These are phyloP conservation scores for Cromileptes altivelis DNA, from an alignment of 2,113 vertebrate genomes.

Conservation along the genomic window DNA sequence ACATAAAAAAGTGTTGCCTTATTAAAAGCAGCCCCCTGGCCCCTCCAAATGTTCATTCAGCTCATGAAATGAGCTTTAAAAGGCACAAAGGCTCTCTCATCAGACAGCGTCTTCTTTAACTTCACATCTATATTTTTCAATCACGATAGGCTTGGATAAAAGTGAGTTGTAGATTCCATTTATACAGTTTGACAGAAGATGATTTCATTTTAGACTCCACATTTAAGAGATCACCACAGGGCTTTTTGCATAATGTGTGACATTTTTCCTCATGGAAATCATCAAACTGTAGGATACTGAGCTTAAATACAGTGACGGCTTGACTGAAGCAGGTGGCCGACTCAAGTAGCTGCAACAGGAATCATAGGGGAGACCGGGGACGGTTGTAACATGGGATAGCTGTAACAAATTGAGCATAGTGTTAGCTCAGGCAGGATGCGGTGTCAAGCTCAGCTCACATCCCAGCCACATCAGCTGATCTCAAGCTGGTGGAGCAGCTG, in stretches of 20 bases:
- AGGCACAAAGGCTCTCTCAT: slow-evolving; percentile 64
- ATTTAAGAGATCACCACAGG: background rate
- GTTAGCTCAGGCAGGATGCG: no score
- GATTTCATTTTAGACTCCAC: slow-evolving; percentile 13
- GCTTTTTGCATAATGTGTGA: slow-evolving; percentile 10
- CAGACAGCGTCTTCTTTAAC: slow-evolving; percentile 65
- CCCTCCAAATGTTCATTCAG: slow-evolving; percentile 70
- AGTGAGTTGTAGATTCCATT: slow-evolving; percentile 45
- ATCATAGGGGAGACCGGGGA: no score
- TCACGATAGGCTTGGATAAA: slow-evolving; percentile 66
- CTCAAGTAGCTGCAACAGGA: background rate
- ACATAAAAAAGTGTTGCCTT: slow-evolving; percentile 51
- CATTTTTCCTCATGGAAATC: background rate
- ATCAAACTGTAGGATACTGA: background rate
- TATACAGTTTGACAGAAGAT: slow-evolving; percentile 46
- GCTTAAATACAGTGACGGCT: background rate
- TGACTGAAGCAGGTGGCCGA: background rate
- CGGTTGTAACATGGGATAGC: no score
- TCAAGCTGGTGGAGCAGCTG: no score
- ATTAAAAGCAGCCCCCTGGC: slow-evolving; percentile 71
- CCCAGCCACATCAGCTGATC: no score
- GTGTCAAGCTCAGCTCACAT: no score
- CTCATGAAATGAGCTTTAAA: slow-evolving; percentile 76
- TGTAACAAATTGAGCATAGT: no score
- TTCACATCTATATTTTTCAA: slow-evolving; percentile 67